Evolutionary conservation across 2,888 invertebrate genomes (phyloP).

Genomic region (Anthophora plumipes): DNA sequence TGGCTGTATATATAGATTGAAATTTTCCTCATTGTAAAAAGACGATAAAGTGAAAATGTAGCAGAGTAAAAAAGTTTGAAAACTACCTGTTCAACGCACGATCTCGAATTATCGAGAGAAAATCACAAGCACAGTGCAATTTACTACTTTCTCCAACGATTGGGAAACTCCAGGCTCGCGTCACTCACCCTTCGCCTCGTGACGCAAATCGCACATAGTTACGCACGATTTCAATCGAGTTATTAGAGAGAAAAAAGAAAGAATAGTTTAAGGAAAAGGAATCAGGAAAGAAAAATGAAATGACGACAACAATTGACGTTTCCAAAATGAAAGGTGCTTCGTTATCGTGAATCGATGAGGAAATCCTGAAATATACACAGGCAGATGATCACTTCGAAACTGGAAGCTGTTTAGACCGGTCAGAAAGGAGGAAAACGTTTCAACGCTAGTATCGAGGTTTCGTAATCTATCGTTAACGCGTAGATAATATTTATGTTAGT

Average conservation of each 20-base stretch:
- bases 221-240: not conserved
- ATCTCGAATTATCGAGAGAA: constrained; percentile 1
- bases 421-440: not conserved
- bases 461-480: constrained; percentile 6
- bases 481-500: constrained; percentile 12
- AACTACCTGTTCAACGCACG: not conserved
- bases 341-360: not conserved
- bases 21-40: no score
- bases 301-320: not conserved
- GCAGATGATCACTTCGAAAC: no score
- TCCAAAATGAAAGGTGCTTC: not conserved
- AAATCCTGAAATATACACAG: not conserved
- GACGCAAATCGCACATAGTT: constrained; percentile 36
- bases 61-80: not conserved
- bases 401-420: not conserved
- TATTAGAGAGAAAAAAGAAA: not conserved
- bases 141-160: constrained; percentile 17
- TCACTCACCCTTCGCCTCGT: constrained; percentile 47
- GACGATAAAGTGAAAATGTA: not conserved
- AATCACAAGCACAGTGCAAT: constrained; percentile 26
- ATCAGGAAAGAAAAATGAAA: not conserved
- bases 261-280: no score
- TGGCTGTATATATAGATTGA: no score
- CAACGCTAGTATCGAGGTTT: not conserved
- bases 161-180: constrained; percentile 32